phyloP scores from a whole-genome alignment of 2,113 vertebrate species.

The Pseudorasbora parva region DNA sequence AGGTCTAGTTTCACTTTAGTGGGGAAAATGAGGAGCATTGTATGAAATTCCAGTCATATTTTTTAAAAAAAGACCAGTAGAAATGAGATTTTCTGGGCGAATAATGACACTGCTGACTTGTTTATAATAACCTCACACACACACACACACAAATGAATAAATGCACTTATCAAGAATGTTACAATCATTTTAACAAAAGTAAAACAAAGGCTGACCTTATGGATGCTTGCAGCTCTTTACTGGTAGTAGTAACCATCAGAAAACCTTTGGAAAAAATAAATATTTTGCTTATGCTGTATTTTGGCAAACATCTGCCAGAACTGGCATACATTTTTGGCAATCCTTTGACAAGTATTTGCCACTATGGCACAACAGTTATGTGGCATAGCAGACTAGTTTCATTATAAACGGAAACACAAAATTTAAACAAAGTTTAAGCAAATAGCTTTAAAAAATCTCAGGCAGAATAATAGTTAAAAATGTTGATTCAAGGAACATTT shows the following conservation, averaged over 20 bases:
- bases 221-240: background rate
- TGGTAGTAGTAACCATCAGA: background rate
- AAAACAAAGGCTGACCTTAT: too few relatives aligned
- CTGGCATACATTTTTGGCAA: background rate
- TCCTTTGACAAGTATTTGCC: background rate
- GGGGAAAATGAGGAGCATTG: background rate
- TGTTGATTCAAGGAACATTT: too few relatives aligned
- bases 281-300: background rate
- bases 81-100: background rate
- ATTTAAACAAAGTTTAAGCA: background rate
- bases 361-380: too few relatives aligned
- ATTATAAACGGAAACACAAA: background rate
- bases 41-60: conserved; percentile 2
- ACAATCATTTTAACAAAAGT: too few relatives aligned
- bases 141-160: background rate
- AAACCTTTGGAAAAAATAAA: background rate
- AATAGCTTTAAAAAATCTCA: background rate
- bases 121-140: background rate
- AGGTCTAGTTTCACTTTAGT: background rate
- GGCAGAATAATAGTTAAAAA: background rate
- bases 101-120: background rate
- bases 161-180: background rate
- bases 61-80: background rate
- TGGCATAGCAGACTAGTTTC: background rate
- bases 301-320: conserved; percentile 5